These are phyloP conservation scores for Drosophila sechellia DNA, from an alignment of 1,140 invertebrate genomes.

Conservation along the genomic window DNA sequence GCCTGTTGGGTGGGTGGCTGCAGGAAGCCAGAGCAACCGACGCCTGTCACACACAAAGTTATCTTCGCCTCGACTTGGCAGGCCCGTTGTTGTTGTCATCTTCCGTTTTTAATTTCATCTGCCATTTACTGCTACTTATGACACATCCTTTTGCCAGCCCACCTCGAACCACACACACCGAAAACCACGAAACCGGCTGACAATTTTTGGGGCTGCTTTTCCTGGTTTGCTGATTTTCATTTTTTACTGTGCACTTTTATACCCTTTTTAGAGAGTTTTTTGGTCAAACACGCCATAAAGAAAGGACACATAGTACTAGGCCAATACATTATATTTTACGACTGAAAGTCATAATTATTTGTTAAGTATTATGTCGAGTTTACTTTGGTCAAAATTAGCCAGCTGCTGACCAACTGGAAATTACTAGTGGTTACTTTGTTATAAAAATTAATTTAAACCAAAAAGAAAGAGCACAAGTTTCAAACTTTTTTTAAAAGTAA, in stretches of 20 bases:
- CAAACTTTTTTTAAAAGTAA: no score
- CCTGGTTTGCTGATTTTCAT: conserved; percentile 15
- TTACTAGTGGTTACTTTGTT: no score
- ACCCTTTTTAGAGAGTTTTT: background rate
- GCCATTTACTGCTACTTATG: conserved; percentile 82
- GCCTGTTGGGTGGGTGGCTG: conserved; percentile 15
- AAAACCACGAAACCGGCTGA: conserved; percentile 17
- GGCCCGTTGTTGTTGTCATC: conserved; percentile 47
- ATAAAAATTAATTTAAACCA: no score
- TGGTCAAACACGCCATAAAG: background rate
- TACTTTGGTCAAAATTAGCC: no score
- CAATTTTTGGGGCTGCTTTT: conserved; percentile 27
- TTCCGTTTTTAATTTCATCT: conserved; percentile 83
- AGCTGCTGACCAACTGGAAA: no score
- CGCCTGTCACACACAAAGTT: conserved; percentile 77
- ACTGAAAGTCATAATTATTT: no score
- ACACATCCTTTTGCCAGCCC: conserved; percentile 69
- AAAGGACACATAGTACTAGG: background rate
- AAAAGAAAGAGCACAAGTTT: no score
- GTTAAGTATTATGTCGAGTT: no score
- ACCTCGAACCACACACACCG: conserved; percentile 6
- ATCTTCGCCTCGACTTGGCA: conserved; percentile 63
- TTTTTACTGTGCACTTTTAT: conserved; percentile 28
- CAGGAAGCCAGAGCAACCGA: conserved; percentile 39
- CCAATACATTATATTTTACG: no score